phyloP scores from a whole-genome alignment of 2,888 invertebrate genomes.

The Amitus sp. region DNA sequence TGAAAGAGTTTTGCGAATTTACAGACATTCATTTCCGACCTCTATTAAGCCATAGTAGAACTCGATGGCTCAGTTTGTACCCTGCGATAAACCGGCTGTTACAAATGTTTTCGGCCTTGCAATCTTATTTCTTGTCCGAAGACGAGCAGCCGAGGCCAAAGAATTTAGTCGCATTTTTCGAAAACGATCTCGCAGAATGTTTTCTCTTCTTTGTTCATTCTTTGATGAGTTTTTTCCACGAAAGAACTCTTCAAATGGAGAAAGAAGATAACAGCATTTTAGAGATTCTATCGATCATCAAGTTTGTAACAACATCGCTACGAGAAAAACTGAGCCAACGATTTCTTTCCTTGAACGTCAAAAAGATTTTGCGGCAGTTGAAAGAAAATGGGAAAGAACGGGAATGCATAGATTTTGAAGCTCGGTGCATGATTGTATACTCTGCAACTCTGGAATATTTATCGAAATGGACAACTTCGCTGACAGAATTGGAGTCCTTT shows the following conservation, averaged over 20 bases:
- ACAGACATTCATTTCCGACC: slow-evolving; percentile 34
- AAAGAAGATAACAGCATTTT: slow-evolving; percentile 33
- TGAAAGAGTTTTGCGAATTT: slow-evolving; percentile 42
- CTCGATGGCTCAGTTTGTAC: slow-evolving; percentile 39
- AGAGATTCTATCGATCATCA: slow-evolving; percentile 14
- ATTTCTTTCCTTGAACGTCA: slow-evolving; percentile 11
- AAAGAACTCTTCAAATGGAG: slow-evolving; percentile 32
- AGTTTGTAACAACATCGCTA: slow-evolving; percentile 2
- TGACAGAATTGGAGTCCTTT: slow-evolving; percentile 12
- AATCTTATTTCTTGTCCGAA: slow-evolving; percentile 53
- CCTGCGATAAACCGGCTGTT: slow-evolving; percentile 38
- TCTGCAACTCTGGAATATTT: slow-evolving; percentile 15
- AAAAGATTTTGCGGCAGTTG: slow-evolving; percentile 1
- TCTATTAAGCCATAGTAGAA: slow-evolving; percentile 34
- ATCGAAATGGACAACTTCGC: slow-evolving; percentile 9
- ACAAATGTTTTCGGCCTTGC: slow-evolving; percentile 34
- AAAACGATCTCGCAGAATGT: slow-evolving; percentile 31
- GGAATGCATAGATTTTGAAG: slow-evolving; percentile 29
- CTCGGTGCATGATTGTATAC: slow-evolving; percentile 18
- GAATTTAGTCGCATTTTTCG: slow-evolving; percentile 37
- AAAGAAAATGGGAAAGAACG: not conserved
- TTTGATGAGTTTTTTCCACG: slow-evolving; percentile 35
- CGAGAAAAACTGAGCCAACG: slow-evolving; percentile 12
- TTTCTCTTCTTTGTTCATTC: slow-evolving; percentile 39
- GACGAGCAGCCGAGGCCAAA: slow-evolving; percentile 49